Conservation (phyloP, 2,888 invertebrate genomes). For the Watsonalla cultraria region DNA sequence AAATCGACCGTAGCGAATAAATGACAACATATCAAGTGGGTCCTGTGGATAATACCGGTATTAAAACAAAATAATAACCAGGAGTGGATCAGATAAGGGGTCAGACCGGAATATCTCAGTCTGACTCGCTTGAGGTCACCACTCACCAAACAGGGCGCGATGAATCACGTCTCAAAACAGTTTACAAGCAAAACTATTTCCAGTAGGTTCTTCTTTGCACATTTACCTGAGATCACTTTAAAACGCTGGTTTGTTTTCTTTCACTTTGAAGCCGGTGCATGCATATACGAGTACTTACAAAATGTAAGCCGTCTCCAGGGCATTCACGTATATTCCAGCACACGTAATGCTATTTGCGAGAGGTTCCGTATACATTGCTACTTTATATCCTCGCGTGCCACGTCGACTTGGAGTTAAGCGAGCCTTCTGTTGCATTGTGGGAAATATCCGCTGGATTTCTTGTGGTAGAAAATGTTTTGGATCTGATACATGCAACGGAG, state of each 20-base stretch:
- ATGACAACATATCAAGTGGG: too few species aligned
- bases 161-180: too few species aligned
- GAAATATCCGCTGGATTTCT: constrained; percentile 19
- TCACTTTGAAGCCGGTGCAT: constrained; percentile 18
- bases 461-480: background rate
- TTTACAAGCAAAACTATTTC: too few species aligned
- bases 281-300: constrained; percentile 15
- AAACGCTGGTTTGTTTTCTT: constrained; percentile 9
- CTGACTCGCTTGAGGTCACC: too few species aligned
- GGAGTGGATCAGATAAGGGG: too few species aligned
- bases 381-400: constrained; percentile 39
- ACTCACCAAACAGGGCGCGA: too few species aligned
- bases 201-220: too few species aligned
- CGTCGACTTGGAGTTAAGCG: constrained; percentile 28
- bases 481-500: background rate
- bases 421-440: constrained; percentile 26
- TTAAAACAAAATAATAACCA: too few species aligned
- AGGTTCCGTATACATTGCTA: constrained; percentile 34
- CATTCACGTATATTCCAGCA: constrained; percentile 16
- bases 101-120: too few species aligned
- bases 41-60: too few species aligned
- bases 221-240: too few species aligned
- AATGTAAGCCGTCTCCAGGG: constrained; percentile 16
- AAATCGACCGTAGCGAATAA: too few species aligned
- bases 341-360: constrained; percentile 12